Evolutionary conservation across 2,113 vertebrate genomes (phyloP).

Genomic region (Myiozetetes cayanensis): DNA sequence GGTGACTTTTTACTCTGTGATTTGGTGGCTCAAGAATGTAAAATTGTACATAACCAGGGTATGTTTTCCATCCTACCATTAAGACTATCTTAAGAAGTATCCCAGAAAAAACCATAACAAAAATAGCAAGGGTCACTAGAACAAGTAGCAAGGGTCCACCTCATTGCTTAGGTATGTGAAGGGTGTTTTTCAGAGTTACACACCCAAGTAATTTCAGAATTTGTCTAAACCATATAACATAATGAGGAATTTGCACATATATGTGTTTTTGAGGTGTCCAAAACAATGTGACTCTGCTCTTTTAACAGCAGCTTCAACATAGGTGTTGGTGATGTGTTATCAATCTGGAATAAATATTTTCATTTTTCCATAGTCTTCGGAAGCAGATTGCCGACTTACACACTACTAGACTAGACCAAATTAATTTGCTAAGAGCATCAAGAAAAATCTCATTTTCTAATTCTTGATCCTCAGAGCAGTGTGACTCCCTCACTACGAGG

Average conservation of each 20-base stretch:
- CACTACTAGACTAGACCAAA: neutral
- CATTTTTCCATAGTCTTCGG: neutral
- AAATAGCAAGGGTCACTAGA: neutral
- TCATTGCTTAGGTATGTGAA: neutral
- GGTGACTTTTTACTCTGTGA: neutral
- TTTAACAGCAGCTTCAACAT: neutral
- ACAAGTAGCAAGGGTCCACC: neutral
- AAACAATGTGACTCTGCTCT: neutral
- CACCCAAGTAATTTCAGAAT: neutral
- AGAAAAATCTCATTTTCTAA: neutral
- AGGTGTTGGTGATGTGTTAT: neutral
- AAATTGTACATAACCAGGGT: neutral
- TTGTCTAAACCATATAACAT: neutral
- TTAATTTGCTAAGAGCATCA: neutral
- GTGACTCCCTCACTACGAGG: neutral
- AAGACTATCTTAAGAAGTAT: neutral
- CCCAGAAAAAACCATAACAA: neutral
- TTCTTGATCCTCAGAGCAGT: neutral
- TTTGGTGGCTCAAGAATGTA: neutral
- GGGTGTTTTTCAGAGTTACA: neutral
- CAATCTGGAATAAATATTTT: neutral
- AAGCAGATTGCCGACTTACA: neutral
- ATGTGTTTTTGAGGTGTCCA: neutral
- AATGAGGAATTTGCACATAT: neutral
- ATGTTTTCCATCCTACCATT: neutral